Evolutionary conservation across 1,140 invertebrate species (phyloP).

Genomic region (Drusus annulatus): DNA sequence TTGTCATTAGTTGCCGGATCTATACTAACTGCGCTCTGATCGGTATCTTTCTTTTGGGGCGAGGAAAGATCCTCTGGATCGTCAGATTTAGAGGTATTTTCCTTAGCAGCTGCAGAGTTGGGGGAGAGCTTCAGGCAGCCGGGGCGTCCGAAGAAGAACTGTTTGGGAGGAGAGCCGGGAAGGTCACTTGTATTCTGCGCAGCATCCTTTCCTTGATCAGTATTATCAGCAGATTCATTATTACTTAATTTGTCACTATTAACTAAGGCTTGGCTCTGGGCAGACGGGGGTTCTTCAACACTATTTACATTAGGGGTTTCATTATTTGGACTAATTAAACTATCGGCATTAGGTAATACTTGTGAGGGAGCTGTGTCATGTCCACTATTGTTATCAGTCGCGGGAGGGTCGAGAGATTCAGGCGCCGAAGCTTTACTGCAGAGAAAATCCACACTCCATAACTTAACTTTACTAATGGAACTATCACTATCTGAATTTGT

Average conservation of each 20-base stretch:
- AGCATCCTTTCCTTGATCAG: not conserved
- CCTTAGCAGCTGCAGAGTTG: not conserved
- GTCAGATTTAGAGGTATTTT: slow-evolving; percentile 18
- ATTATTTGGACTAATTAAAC: slow-evolving; percentile 53
- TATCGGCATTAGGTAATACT: slow-evolving; percentile 57
- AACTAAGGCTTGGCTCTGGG: slow-evolving; percentile 26
- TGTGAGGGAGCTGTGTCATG: slow-evolving; percentile 16
- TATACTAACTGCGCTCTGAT: not conserved
- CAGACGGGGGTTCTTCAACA: slow-evolving; percentile 2
- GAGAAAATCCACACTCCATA: slow-evolving; percentile 57
- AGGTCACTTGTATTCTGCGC: slow-evolving; percentile 11
- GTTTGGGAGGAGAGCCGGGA: slow-evolving; percentile 48
- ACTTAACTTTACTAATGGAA: slow-evolving; percentile 49
- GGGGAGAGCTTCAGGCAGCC: slow-evolving; percentile 63
- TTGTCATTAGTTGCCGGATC: slow-evolving; percentile 15
- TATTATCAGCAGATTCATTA: slow-evolving; percentile 26
- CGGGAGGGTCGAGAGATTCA: slow-evolving; percentile 39
- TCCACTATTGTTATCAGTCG: slow-evolving; percentile 49
- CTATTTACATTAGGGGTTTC: slow-evolving; percentile 38
- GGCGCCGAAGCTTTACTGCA: slow-evolving; percentile 46
- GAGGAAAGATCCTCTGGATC: slow-evolving; percentile 30
- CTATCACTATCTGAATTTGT: slow-evolving; percentile 44
- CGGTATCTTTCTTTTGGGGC: not conserved
- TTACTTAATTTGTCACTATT: slow-evolving; percentile 40
- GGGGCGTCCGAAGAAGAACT: slow-evolving; percentile 69